phyloP scores from a whole-genome alignment of 37 sponge, comb jelly and placozoan species.

The Beroe ovata region DNA sequence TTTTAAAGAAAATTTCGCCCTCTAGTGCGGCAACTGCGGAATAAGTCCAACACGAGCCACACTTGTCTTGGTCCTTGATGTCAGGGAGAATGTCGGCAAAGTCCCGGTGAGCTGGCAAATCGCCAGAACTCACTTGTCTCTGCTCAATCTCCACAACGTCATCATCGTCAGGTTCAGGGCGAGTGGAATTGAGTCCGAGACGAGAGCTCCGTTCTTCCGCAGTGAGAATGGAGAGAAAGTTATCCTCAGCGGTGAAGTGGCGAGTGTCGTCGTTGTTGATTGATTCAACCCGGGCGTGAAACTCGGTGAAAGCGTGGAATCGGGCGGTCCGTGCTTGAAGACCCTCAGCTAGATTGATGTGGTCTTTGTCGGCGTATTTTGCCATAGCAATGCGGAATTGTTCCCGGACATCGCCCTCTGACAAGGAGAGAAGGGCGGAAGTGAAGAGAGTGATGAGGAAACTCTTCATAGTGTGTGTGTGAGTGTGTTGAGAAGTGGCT shows the following conservation, averaged over 20 bases:
- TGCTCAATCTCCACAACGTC: not conserved
- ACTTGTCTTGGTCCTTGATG: slow-evolving; percentile 10
- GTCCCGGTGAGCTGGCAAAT: not conserved
- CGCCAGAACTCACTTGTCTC: not conserved
- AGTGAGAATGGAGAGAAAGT: slow-evolving; percentile 35
- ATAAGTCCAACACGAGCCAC: slow-evolving; percentile 30
- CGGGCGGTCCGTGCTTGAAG: not conserved
- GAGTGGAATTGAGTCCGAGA: not conserved
- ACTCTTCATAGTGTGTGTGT: too few relatives aligned
- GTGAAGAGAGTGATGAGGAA: too few relatives aligned
- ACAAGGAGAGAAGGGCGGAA: too few relatives aligned
- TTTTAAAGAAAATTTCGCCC: too few relatives aligned
- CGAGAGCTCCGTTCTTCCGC: not conserved
- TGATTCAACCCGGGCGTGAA: not conserved
- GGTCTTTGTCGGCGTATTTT: not conserved
- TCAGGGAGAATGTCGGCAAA: not conserved
- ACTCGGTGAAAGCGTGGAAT: slow-evolving; percentile 1
- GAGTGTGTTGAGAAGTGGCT: too few relatives aligned
- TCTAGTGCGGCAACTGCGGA: slow-evolving; percentile 22
- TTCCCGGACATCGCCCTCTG: too few relatives aligned
- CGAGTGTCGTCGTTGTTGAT: not conserved
- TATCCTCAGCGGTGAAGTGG: slow-evolving; percentile 12
- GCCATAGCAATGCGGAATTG: not conserved
- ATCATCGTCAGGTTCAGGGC: not conserved
- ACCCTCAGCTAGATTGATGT: not conserved